phyloP scores from a whole-genome alignment of 2,113 vertebrate species.

The Nothocercus nigrocapillus region DNA sequence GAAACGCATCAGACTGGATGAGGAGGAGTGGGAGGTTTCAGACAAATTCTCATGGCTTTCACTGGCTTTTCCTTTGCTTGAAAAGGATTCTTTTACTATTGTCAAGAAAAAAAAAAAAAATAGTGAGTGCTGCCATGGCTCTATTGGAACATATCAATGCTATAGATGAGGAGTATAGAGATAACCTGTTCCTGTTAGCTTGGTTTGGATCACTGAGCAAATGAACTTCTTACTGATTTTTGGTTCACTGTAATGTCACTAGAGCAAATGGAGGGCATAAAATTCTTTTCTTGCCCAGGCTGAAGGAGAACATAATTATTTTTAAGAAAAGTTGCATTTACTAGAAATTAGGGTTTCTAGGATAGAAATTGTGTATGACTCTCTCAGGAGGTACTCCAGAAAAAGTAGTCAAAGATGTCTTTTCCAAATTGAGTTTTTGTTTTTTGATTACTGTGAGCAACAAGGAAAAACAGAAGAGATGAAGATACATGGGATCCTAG shows the following conservation, averaged over 20 bases:
- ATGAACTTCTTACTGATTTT: neutral
- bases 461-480: slow-evolving; percentile 11
- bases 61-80: neutral
- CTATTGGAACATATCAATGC: neutral
- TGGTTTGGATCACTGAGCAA: neutral
- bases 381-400: neutral
- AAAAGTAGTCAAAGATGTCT: slow-evolving; percentile 29
- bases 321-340: neutral
- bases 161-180: neutral
- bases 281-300: neutral
- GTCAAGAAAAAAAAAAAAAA: neutral
- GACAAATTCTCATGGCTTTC: neutral
- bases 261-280: neutral
- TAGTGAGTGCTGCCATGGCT: neutral
- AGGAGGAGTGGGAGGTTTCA: no score
- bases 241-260: neutral
- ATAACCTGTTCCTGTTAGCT: neutral
- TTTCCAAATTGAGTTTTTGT: slow-evolving; percentile 21
- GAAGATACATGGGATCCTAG: slow-evolving; percentile 19
- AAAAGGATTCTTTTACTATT: neutral
- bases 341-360: neutral
- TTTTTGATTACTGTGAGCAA: slow-evolving; percentile 1
- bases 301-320: neutral
- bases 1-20: no score
- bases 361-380: neutral